Conservation (phyloP, 1,140 invertebrate species). For the Sycophaga agraensis region DNA sequence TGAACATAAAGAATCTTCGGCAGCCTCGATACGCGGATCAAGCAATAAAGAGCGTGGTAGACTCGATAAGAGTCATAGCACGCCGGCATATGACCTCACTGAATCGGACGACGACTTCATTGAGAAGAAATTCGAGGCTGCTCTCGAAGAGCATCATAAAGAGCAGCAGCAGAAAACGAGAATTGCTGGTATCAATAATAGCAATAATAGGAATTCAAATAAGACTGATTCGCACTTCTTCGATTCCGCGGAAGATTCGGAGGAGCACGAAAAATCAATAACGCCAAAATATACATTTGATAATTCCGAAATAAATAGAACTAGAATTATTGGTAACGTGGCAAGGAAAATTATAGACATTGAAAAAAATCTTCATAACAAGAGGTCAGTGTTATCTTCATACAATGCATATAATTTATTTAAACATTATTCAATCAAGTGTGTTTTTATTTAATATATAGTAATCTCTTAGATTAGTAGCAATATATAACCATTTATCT, state of each 20-base stretch:
- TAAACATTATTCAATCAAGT: not conserved
- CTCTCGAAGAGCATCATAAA: conserved; percentile 17
- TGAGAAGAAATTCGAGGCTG: conserved; percentile 25
- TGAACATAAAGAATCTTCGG: conserved; percentile 1
- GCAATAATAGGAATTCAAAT: conserved; percentile 30
- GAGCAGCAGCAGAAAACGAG: conserved; percentile 5
- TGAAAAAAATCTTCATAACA: conserved; percentile 35
- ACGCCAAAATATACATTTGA: not conserved
- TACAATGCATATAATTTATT: not conserved
- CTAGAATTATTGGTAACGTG: conserved; percentile 30
- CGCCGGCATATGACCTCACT: conserved; percentile 72
- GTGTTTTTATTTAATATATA: not conserved
- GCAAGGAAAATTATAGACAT: conserved; percentile 36
- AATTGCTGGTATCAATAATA: conserved; percentile 26
- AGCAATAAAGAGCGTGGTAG: conserved; percentile 52
- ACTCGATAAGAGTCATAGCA: conserved; percentile 76
- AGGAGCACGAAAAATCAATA: conserved; percentile 23
- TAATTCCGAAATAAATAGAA: not conserved
- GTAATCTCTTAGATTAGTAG: not conserved
- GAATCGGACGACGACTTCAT: conserved; percentile 45
- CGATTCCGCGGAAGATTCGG: conserved; percentile 19
- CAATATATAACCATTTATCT: too few relatives aligned
- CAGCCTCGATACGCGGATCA: not conserved
- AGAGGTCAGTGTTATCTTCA: conserved; percentile 2
- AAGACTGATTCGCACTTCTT: conserved; percentile 38